Evolutionary conservation across 2,113 vertebrate genomes (phyloP).

Genomic region (Epinephelus fuscoguttatus): DNA sequence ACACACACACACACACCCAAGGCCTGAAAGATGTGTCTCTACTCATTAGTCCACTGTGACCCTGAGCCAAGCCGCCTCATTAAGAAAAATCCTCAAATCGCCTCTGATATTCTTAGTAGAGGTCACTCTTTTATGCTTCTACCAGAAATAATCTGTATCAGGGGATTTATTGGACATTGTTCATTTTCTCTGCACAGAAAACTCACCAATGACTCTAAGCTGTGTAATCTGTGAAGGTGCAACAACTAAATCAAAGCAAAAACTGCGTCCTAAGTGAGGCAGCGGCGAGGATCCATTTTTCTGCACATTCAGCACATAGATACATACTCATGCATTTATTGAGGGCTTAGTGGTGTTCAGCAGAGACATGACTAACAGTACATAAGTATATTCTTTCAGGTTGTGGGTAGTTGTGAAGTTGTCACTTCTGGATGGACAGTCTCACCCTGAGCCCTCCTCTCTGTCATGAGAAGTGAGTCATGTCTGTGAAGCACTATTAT

Average conservation of each 20-base stretch:
- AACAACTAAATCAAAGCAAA: constrained; percentile 11
- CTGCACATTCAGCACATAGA: constrained; percentile 62
- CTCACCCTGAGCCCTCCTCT: constrained; percentile 49
- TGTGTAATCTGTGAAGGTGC: neutral
- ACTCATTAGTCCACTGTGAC: constrained; percentile 22
- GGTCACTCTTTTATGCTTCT: neutral
- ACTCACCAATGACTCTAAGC: neutral
- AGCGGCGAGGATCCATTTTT: constrained; percentile 15
- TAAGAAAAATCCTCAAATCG: constrained; percentile 21
- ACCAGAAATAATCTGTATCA: constrained; percentile 1
- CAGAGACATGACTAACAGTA: constrained; percentile 69
- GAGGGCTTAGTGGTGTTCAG: constrained; percentile 59
- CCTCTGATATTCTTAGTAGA: constrained; percentile 8
- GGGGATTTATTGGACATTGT: neutral
- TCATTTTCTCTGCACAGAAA: neutral
- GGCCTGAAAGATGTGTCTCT: neutral
- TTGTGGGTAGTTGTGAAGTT: constrained; percentile 62
- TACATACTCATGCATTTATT: constrained; percentile 26
- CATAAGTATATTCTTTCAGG: constrained; percentile 60
- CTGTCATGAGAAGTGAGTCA: constrained; percentile 71
- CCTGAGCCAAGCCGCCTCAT: constrained; percentile 18
- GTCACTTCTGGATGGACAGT: constrained; percentile 62
- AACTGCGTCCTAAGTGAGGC: neutral
- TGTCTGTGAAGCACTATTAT: constrained; percentile 72
- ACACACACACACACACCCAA: neutral